Evolutionary conservation across 2,113 vertebrate species (phyloP).

Genomic region (Rhegmatorhina hoffmannsi): DNA sequence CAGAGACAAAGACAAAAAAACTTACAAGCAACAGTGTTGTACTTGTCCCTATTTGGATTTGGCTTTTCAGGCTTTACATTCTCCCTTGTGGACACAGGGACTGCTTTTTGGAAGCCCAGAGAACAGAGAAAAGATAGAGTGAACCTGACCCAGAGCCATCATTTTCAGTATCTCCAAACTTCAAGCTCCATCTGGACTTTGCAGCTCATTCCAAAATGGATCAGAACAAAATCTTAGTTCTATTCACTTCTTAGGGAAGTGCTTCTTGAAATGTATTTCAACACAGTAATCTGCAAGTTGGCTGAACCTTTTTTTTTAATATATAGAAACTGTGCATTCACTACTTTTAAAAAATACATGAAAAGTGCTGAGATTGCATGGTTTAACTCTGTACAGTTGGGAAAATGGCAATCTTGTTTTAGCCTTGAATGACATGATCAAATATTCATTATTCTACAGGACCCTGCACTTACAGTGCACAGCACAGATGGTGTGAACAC

Average conservation of each 20-base stretch:
- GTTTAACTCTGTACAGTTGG: too few species aligned
- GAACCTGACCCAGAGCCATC: neutral
- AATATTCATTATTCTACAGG: slow-evolving; percentile 46
- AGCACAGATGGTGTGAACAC: slow-evolving; percentile 38
- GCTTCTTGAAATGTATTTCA: neutral
- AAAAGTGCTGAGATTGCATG: neutral
- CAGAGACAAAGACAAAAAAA: neutral
- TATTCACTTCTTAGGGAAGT: neutral
- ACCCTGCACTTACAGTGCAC: neutral
- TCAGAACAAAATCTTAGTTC: neutral
- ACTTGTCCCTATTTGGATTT: neutral
- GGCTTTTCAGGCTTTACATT: neutral
- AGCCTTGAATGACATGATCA: slow-evolving; percentile 14
- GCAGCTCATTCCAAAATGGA: neutral
- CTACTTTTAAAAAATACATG: neutral
- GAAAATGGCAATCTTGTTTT: neutral
- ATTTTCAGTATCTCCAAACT: neutral
- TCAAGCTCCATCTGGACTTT: neutral
- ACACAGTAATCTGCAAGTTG: neutral
- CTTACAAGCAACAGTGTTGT: neutral
- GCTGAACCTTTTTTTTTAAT: neutral
- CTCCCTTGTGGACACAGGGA: neutral
- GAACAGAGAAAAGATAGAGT: neutral
- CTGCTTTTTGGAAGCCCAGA: neutral
- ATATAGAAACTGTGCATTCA: neutral